Base-by-base conservation (phyloP, 1,140 invertebrate genomes). In the Diabrotica undecimpunctata region DNA sequence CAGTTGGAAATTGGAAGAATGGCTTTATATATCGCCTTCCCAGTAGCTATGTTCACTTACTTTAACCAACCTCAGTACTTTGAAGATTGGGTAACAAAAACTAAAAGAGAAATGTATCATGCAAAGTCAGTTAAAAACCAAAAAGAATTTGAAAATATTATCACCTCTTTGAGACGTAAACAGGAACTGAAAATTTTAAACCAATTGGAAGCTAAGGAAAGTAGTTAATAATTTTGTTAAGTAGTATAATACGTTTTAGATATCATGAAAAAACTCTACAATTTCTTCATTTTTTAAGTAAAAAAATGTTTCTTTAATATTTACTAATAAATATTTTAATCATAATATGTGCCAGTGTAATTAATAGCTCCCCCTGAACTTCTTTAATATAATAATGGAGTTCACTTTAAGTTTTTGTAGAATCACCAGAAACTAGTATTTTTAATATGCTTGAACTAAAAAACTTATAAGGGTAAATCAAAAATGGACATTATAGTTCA, bases 41-140 rank as follows among this genome's bases (percentile, higher is more conserved):
- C 94, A 0, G 92, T 95, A 5, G 81, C 75, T 5, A 71, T 91
- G 10, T 96, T 95, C 73, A 90, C 95, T 78, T 85, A 87, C 66
- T 95, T 94, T 73, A 95, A 95, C 78, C 90, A 93, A 73, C 89
- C 92, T 6, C 82, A 85, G 54, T 89, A 88, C 73, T 94, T 92
- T 78, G 91, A 94, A 76, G 84, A 90, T 63, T 91, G 86, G 85
- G 85, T 94, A 7, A 87, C 85, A 38, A 84, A 88, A 65, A 87
- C 84, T 51, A 88, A 88, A 73, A 77, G 85, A 36, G 81, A 91
- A 72, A 76, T 87, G 11, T 90, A 85, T 76, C 90, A 89, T 11
- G 88, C 88, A 7, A 85, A 88, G 66, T 83, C 83, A 74, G 77
- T 81, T 72, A 77, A 81, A 66, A 76, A 86, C 55, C 79, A 81